phyloP scores from a whole-genome alignment of 2,888 invertebrate genomes.

The Drosophila algonquin region DNA sequence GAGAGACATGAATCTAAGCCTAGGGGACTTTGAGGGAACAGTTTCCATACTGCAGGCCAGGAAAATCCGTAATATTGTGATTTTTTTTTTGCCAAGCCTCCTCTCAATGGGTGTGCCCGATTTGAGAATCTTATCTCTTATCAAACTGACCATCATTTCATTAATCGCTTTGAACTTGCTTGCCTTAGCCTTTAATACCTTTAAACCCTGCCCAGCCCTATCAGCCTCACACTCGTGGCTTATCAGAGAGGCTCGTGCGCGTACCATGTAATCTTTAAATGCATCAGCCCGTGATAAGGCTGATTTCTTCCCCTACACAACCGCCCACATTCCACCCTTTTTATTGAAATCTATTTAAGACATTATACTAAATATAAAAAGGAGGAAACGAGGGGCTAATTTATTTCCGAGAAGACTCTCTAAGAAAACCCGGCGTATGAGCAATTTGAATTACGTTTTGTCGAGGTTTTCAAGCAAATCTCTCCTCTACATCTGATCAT shows the following conservation, averaged over 20 bases:
- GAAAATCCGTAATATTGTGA: no score
- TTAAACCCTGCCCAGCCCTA: not conserved
- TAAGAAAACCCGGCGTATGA: not conserved
- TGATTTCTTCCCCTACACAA: not conserved
- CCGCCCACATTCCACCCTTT: not conserved
- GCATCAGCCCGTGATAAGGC: not conserved
- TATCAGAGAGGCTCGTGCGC: not conserved
- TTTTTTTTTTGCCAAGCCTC: no score
- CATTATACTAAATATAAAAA: not conserved
- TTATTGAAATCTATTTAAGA: not conserved
- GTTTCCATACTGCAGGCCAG: no score
- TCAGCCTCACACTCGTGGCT: not conserved
- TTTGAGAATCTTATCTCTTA: not conserved
- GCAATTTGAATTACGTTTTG: not conserved
- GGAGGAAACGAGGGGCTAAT: not conserved
- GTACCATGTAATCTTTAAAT: not conserved
- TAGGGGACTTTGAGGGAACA: no score
- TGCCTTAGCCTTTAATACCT: not conserved
- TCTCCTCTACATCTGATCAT: no score
- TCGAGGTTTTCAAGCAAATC: not conserved
- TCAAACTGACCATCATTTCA: not conserved
- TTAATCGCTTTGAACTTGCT: not conserved
- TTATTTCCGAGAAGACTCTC: not conserved
- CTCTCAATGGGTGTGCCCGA: no score
- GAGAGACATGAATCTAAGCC: no score